phyloP scores from a whole-genome alignment of 2,797 vertebrate genomes.

The Molossus molossus region DNA sequence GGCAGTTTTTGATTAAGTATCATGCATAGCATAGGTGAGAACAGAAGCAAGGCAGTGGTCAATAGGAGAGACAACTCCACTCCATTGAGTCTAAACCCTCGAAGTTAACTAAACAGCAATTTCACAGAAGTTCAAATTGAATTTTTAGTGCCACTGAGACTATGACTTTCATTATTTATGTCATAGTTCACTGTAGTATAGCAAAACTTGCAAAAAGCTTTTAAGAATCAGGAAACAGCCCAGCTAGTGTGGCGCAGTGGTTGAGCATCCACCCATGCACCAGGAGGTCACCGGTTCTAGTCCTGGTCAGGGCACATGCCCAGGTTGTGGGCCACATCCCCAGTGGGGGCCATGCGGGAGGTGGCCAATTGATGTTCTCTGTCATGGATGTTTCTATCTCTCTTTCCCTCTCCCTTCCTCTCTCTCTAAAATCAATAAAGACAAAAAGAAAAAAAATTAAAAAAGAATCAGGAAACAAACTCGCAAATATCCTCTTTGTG shows the following conservation, averaged over 20 bases:
- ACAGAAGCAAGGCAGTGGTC: slow-evolving; percentile 43
- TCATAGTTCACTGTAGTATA: slow-evolving; percentile 1
- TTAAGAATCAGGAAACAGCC: slow-evolving; percentile 56
- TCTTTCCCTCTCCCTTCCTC: too few species aligned
- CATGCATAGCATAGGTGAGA: not conserved
- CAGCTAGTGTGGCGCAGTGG: too few species aligned
- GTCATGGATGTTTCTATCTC: too few species aligned
- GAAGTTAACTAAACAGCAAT: slow-evolving; percentile 56
- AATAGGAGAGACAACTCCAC: not conserved
- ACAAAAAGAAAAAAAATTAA: too few species aligned
- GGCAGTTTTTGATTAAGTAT: not conserved
- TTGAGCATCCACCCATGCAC: too few species aligned
- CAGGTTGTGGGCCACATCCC: too few species aligned
- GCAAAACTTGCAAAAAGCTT: slow-evolving; percentile 54
- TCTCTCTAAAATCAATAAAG: too few species aligned
- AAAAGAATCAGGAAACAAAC: slow-evolving; percentile 63
- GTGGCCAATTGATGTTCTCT: too few species aligned
- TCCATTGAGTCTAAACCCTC: slow-evolving; percentile 33
- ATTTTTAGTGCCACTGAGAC: slow-evolving; percentile 58
- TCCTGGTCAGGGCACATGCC: too few species aligned
- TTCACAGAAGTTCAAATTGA: slow-evolving; percentile 56
- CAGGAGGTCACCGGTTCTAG: too few species aligned
- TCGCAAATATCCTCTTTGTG: slow-evolving; percentile 33
- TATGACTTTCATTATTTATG: slow-evolving; percentile 65
- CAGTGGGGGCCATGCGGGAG: too few species aligned